Evolutionary conservation across 2,888 invertebrate species (phyloP).

Genomic region (Mylabris sibirica): DNA sequence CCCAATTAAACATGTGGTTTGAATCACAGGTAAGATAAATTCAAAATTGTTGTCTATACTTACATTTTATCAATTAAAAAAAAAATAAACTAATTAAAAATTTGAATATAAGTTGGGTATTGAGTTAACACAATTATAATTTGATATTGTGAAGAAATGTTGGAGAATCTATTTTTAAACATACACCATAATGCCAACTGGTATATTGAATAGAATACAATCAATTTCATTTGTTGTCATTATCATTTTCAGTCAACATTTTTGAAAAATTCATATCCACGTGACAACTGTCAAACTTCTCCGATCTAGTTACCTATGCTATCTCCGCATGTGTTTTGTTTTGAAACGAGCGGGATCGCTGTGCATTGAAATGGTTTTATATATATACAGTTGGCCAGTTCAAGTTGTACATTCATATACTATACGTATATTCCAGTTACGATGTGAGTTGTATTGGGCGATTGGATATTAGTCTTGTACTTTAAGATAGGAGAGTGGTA

Average conservation of each 20-base stretch:
- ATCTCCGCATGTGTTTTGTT: constrained; percentile 63
- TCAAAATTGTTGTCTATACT: too few relatives aligned
- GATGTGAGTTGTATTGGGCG: constrained; percentile 48
- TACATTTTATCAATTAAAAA: too few relatives aligned
- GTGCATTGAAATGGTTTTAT: constrained; percentile 62
- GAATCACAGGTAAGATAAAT: constrained; percentile 57
- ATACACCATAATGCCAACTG: neutral
- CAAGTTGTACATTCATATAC: constrained; percentile 26
- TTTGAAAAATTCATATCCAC: constrained; percentile 50
- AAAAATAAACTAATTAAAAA: too few relatives aligned
- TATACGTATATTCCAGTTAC: constrained; percentile 18
- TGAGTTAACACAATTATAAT: too few relatives aligned
- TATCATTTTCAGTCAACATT: constrained; percentile 49
- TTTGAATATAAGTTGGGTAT: too few relatives aligned
- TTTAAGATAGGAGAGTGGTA: constrained; percentile 53
- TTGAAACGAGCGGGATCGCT: constrained; percentile 62
- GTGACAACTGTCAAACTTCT: constrained; percentile 61
- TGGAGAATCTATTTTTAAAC: neutral
- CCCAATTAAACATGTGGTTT: constrained; percentile 62
- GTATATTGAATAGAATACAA: neutral
- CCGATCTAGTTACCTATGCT: constrained; percentile 61
- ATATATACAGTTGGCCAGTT: constrained; percentile 58
- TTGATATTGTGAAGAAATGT: neutral
- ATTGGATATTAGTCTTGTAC: constrained; percentile 59
- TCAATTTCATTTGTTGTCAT: neutral